These are phyloP conservation scores for Pelecanus crispus DNA, from an alignment of 2,113 vertebrate genomes.

Conservation along the genomic window DNA sequence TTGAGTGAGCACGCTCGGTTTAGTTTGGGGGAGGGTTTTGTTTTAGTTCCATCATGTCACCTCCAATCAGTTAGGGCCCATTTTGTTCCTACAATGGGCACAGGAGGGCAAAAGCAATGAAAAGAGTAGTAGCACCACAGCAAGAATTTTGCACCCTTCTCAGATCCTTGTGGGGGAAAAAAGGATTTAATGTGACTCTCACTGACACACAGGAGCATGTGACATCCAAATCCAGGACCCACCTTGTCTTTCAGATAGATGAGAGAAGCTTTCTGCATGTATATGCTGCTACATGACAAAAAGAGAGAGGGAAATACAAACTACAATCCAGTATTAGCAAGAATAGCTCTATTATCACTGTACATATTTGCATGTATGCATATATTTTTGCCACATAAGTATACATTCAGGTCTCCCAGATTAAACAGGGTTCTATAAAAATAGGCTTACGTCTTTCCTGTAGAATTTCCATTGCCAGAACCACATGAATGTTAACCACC, in stretches of 20 bases:
- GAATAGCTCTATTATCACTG: conserved; percentile 36
- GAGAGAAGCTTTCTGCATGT: background rate
- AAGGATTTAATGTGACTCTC: background rate
- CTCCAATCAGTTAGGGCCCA: background rate
- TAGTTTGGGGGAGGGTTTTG: background rate
- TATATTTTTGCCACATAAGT: conserved; percentile 24
- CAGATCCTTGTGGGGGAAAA: background rate
- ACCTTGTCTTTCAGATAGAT: background rate
- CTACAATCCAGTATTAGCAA: conserved; percentile 28
- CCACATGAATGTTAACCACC: background rate
- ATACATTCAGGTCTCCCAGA: conserved; percentile 32
- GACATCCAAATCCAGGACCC: background rate
- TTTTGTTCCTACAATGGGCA: background rate
- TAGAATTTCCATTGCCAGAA: background rate
- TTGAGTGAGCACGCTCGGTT: background rate
- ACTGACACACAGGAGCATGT: background rate
- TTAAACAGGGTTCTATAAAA: conserved; percentile 5
- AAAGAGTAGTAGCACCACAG: conserved; percentile 8
- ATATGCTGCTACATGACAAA: background rate
- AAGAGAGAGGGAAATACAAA: background rate
- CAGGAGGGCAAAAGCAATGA: background rate
- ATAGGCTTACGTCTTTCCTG: background rate
- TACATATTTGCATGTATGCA: background rate
- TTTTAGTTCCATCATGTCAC: background rate
- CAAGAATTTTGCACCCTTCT: background rate